phyloP scores from a whole-genome alignment of 2,797 vertebrate genomes.

The Chloroceryle amazona region DNA sequence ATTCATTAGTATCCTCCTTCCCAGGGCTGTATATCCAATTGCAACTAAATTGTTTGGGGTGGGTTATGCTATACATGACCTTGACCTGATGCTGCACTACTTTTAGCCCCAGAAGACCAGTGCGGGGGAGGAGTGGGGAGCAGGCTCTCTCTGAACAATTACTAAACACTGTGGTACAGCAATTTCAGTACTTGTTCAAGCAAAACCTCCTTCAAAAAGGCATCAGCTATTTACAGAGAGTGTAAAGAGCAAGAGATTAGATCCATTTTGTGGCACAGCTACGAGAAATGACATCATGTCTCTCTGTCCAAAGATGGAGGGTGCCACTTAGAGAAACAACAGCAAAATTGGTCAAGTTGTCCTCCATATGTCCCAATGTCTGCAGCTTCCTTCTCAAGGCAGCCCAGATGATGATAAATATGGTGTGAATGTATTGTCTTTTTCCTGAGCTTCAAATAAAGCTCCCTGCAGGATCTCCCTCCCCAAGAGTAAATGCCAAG shows the following conservation, averaged over 20 bases:
- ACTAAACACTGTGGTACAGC: not conserved
- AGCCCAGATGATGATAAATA: constrained; percentile 8
- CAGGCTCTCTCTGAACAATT: not conserved
- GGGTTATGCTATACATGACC: accelerated
- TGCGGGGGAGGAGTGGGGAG: not conserved
- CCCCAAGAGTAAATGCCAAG: not conserved
- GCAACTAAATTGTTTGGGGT: not conserved
- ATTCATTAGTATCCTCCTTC: not conserved
- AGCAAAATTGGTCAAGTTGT: not conserved
- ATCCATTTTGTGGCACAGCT: not conserved
- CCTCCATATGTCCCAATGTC: not conserved
- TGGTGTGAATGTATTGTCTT: accelerated
- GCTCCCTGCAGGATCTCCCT: not conserved
- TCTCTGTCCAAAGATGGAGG: not conserved
- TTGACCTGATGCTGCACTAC: not conserved
- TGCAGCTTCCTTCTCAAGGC: not conserved
- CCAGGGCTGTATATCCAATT: not conserved
- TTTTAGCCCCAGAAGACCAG: not conserved
- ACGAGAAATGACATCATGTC: not conserved
- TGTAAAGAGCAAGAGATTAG: not conserved
- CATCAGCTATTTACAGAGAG: not conserved
- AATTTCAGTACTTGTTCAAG: not conserved
- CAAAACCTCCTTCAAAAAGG: not conserved
- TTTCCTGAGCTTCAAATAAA: not conserved
- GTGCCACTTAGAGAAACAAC: not conserved